Evolutionary conservation across 2,113 vertebrate species (phyloP).

Genomic region (Oreocharis arfaki): DNA sequence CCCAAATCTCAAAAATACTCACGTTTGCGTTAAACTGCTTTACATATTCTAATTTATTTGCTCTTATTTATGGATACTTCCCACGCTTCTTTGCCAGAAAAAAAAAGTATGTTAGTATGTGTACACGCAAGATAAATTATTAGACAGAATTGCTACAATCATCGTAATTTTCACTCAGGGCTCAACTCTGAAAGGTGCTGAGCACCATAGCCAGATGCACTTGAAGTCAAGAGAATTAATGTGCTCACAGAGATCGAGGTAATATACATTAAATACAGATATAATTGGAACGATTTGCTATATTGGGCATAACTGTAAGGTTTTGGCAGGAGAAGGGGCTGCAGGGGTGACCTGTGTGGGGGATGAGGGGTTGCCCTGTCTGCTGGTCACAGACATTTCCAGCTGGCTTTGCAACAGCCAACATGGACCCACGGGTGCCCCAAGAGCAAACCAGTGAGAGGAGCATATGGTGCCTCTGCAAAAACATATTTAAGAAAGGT

Average conservation of each 20-base stretch:
- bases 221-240: background rate
- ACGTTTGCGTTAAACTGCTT: background rate
- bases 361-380: background rate
- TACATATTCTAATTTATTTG: slow-evolving; percentile 3
- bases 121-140: background rate
- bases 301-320: background rate
- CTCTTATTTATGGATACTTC: background rate
- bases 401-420: background rate
- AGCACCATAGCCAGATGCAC: background rate
- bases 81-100: background rate
- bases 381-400: background rate
- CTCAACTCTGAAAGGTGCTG: background rate
- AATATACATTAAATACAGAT: background rate
- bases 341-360: background rate
- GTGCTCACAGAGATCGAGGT: background rate
- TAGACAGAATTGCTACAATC: background rate
- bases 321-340: background rate
- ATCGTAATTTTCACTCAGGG: background rate
- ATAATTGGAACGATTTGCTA: background rate
- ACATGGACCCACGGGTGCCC: background rate
- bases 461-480: background rate
- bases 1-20: background rate
- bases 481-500: background rate
- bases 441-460: background rate
- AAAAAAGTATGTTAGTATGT: background rate